These are phyloP conservation scores for Phaethornis superciliosus DNA, from an alignment of 2,113 vertebrate species.

Conservation along the genomic window DNA sequence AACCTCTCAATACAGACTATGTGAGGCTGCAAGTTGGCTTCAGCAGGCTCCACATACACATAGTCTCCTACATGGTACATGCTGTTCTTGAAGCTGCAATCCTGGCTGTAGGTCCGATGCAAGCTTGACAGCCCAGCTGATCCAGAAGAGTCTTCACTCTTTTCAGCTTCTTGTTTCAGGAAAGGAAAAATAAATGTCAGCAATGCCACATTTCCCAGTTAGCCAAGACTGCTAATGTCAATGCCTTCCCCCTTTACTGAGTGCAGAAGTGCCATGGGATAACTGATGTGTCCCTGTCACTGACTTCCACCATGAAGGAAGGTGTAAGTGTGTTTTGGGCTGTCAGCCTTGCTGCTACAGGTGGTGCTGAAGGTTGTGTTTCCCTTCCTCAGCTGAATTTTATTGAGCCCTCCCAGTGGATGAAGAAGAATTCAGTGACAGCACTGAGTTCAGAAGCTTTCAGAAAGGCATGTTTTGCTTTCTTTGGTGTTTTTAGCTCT, in stretches of 20 bases:
- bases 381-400: background rate
- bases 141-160: conserved; percentile 89
- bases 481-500: background rate
- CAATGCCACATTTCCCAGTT: rapidly evolving
- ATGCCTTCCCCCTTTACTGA: background rate
- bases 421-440: background rate
- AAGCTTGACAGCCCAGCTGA: conserved; percentile 85
- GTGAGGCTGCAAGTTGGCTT: conserved; percentile 91
- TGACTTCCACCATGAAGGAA: background rate
- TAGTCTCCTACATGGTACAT: conserved; percentile 98
- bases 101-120: conserved; percentile 95
- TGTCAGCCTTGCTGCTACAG: background rate
- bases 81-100: conserved; percentile 98
- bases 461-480: background rate
- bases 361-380: background rate
- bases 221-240: background rate
- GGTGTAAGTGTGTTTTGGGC: background rate
- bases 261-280: background rate
- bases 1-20: conserved; percentile 98
- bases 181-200: background rate
- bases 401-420: background rate
- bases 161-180: conserved; percentile 90
- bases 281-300: background rate
- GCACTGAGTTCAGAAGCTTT: background rate
- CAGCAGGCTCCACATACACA: conserved; percentile 95